Conservation (phyloP, 2,888 invertebrate species). For the Tethea ocularis region DNA sequence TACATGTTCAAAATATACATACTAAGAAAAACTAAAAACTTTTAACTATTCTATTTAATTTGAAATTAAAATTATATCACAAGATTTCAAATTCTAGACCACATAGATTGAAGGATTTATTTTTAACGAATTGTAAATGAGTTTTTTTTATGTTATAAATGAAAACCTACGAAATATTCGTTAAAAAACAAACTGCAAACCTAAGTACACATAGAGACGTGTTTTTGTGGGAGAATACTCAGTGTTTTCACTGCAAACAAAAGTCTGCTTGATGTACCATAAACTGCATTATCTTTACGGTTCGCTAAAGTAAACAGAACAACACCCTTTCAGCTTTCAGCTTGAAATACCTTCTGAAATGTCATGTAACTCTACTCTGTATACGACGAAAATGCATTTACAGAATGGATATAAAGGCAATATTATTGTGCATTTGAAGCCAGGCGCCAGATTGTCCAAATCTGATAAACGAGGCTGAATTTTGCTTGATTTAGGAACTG, state of each 20-base stretch:
- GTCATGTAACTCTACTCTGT: neutral
- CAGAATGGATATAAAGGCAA: neutral
- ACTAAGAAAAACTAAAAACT: no score
- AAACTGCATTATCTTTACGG: neutral
- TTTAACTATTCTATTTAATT: no score
- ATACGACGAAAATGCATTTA: slow-evolving; percentile 1
- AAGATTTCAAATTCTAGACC: no score
- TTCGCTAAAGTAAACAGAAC: neutral
- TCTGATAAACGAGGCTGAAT: neutral
- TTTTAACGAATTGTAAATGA: no score
- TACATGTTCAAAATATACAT: no score
- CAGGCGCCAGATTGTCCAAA: neutral
- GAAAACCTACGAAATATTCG: no score
- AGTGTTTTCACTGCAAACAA: neutral
- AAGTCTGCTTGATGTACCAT: neutral
- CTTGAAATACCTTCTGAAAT: neutral
- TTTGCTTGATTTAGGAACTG: neutral
- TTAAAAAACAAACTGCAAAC: no score
- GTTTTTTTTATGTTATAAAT: no score
- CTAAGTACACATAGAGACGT: no score
- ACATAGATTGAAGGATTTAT: no score
- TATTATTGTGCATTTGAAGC: neutral
- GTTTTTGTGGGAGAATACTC: neutral
- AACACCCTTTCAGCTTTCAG: slow-evolving; percentile 1
- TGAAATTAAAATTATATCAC: no score